Percentiles rank a stretch among this genome's conserved stretches.
Evolutionary conservation across 2,113 vertebrate genomes (phyloP).

Genomic region (Sinocyclocheilus anshuiensis): DNA sequence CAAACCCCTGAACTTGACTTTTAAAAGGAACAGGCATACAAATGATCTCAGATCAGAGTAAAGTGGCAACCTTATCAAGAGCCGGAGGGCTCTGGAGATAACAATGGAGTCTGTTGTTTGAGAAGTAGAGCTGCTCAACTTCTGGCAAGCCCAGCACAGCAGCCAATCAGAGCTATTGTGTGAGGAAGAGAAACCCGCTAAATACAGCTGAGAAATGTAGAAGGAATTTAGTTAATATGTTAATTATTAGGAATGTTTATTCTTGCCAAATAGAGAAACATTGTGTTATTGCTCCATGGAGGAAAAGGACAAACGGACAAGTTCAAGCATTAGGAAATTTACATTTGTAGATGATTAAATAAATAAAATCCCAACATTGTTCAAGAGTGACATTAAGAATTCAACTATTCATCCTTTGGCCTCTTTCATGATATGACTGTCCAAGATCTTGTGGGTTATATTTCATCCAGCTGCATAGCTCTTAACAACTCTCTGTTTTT

Average conservation of each 20-base stretch:
- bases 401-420: not conserved
- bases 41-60: constrained; percentile 40
- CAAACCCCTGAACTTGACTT: not conserved
- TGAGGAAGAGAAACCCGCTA: constrained; percentile 36
- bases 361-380: not conserved
- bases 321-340: not conserved
- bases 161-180: constrained; percentile 12
- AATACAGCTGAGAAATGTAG: constrained; percentile 21
- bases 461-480: not conserved
- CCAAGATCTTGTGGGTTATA: not conserved
- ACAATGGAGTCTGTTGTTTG: constrained; percentile 56
- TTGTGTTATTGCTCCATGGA: not conserved
- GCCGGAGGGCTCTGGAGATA: constrained; percentile 10
- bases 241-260: constrained; percentile 16
- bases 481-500: constrained; percentile 29
- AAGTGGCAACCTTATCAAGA: constrained; percentile 24
- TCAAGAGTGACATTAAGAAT: not conserved
- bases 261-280: constrained; percentile 13
- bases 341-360: not conserved
- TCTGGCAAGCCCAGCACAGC: constrained; percentile 24
- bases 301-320: not conserved
- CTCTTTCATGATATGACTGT: constrained; percentile 20
- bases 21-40: not conserved
- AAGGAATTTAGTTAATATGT: constrained; percentile 16
- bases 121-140: constrained; percentile 32